These are phyloP conservation scores for Cheilosia vulpina DNA, from an alignment of 2,888 invertebrate genomes.

Conservation along the genomic window DNA sequence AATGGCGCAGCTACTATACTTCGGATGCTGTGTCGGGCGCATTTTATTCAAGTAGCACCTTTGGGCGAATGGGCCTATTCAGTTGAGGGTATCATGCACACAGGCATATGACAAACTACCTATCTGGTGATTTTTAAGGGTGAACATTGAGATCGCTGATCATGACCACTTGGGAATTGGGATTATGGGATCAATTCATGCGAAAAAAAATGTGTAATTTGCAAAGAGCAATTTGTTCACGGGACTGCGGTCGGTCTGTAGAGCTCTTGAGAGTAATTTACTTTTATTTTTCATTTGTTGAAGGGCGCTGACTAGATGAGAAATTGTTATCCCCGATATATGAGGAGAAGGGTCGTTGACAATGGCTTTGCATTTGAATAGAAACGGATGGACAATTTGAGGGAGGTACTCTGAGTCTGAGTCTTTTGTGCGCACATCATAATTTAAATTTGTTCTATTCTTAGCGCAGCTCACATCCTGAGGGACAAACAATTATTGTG, in stretches of 20 bases:
- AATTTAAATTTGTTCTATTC: conserved; percentile 59
- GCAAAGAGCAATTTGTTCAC: conserved; percentile 63
- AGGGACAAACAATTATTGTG: conserved; percentile 39
- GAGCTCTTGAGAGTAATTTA: conserved; percentile 39
- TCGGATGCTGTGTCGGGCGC: conserved; percentile 27
- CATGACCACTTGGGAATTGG: conserved; percentile 70
- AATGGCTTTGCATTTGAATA: conserved; percentile 67
- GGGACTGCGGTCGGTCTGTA: conserved; percentile 13
- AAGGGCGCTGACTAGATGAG: conserved; percentile 54
- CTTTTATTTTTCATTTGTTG: conserved; percentile 21
- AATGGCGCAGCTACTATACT: conserved; percentile 50
- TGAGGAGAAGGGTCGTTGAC: conserved; percentile 47
- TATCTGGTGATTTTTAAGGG: conserved; percentile 38
- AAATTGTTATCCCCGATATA: conserved; percentile 35
- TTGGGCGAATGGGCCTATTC: conserved; percentile 61
- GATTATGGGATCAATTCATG: conserved; percentile 69
- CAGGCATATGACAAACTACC: neutral
- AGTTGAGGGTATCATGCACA: conserved; percentile 2
- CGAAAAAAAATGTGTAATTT: conserved; percentile 53
- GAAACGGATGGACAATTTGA: conserved; percentile 62
- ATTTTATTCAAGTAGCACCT: conserved; percentile 70
- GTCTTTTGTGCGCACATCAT: conserved; percentile 58
- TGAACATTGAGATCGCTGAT: conserved; percentile 54
- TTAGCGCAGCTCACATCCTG: conserved; percentile 40
- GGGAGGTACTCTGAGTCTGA: conserved; percentile 45